phyloP scores from a whole-genome alignment of 2,113 vertebrate species.

The Catharus minimus region DNA sequence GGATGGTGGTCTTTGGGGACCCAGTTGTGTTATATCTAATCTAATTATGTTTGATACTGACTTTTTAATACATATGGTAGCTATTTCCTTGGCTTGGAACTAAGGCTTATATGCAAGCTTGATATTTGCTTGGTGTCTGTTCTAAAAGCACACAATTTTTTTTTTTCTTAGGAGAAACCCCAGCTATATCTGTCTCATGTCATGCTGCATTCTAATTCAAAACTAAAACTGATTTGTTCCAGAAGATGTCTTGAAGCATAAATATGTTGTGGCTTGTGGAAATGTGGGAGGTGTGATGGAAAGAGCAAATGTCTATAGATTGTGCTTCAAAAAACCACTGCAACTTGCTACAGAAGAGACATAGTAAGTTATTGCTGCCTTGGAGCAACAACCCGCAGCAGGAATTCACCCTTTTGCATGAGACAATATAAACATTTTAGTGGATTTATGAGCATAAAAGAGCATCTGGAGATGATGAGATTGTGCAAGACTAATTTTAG shows the following conservation, averaged over 20 bases:
- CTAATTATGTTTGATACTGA: constrained; percentile 40
- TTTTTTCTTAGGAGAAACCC: constrained; percentile 21
- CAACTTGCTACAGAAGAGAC: constrained; percentile 51
- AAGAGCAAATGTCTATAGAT: constrained; percentile 59
- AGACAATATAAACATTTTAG: constrained; percentile 59
- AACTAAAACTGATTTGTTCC: constrained; percentile 57
- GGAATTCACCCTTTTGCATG: constrained; percentile 28
- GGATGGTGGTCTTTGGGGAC: constrained; percentile 34
- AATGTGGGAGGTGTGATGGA: constrained; percentile 61
- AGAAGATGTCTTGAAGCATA: constrained; percentile 60
- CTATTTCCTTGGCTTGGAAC: constrained; percentile 36
- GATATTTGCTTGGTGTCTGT: constrained; percentile 16
- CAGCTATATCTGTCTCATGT: constrained; percentile 54
- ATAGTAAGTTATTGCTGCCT: constrained; percentile 58
- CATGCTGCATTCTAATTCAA: constrained; percentile 35
- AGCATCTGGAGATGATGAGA: constrained; percentile 67
- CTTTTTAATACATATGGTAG: constrained; percentile 56
- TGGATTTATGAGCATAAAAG: constrained; percentile 47
- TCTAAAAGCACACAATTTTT: constrained; percentile 25
- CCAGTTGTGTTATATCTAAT: constrained; percentile 43
- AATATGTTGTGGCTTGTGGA: constrained; percentile 60
- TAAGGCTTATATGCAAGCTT: neutral
- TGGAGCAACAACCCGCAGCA: constrained; percentile 39
- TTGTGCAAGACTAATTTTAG: constrained; percentile 63
- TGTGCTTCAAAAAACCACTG: constrained; percentile 34